Evolutionary conservation across 2,888 invertebrate genomes (phyloP).

Genomic region (Drosophila conformis): DNA sequence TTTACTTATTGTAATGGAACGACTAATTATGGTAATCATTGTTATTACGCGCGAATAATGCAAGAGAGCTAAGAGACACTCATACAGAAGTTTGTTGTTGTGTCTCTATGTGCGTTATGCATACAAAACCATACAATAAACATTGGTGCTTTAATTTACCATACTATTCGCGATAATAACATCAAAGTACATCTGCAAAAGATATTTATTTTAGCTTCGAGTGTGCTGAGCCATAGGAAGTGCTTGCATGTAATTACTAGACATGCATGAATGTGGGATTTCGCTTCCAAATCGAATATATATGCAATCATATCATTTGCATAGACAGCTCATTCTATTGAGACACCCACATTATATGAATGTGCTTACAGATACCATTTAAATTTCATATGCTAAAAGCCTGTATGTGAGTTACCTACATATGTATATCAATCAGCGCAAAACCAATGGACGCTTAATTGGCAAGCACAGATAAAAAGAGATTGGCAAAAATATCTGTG

Average conservation of each 20-base stretch:
- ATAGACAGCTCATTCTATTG: neutral
- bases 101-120: too few relatives aligned
- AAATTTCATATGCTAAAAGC: neutral
- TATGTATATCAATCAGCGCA: constrained; percentile 17
- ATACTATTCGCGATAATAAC: too few relatives aligned
- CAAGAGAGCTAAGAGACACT: too few relatives aligned
- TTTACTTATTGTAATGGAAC: too few relatives aligned
- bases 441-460: constrained; percentile 61
- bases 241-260: neutral
- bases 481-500: constrained; percentile 15
- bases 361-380: neutral
- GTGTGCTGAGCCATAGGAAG: neutral
- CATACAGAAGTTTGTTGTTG: too few relatives aligned
- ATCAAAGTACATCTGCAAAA: too few relatives aligned
- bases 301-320: neutral
- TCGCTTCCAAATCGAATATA: neutral
- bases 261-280: neutral
- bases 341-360: neutral
- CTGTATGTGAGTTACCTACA: neutral
- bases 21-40: too few relatives aligned
- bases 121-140: too few relatives aligned
- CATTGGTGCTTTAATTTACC: too few relatives aligned
- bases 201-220: neutral
- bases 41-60: too few relatives aligned
- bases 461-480: constrained; percentile 31